Base-by-base conservation (phyloP, 1,140 invertebrate genomes). In the Palaemon carinicauda region DNA sequence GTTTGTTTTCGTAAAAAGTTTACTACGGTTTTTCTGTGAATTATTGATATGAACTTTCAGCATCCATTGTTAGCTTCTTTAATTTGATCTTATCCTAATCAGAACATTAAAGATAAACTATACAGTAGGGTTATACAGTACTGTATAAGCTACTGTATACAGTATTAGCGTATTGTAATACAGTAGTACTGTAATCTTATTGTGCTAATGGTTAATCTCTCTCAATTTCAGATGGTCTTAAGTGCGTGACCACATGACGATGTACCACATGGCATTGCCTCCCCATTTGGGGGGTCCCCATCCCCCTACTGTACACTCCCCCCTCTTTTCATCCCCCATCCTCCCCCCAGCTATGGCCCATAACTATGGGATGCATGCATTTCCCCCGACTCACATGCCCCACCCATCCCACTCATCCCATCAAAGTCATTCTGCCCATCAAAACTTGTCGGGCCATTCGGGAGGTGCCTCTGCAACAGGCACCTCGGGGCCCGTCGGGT, bases 181-280 rank as follows among this genome's bases (percentile, higher is more conserved):
- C n/a, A n/a, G n/a, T n/a, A n/a, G 12, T 78, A 3, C n/a, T 78
- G 21, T 9, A 51, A 15, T 19, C 1, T 21, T 78, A 1, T 17
- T 2, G n/a, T n/a, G n/a, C n/a, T n/a, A 41, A 78, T 41, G 15
- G 3, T 78, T 41, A 4, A 1, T 15, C 51, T n/a, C 56, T 21
- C 69, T 19, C 73, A n/a, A 53, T 82, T 82, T 19, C 85, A 82
- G 85, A 81, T 81, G 85, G 27, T 82, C 17, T 19, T 54, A 29
- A 77, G 79, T 50, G 73, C 54, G 80, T 88, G 87, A 88, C 78
- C 82, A 84, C 78, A 88, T 88, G 87, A 88, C 87, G 78, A 88
- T 88, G 87, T 88, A 88, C 78, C 87, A 88, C 69, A 88, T 88
- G 87, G 82, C 87, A 74, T 81, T 88, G 87, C 87, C 87, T 80